Conservation (phyloP, 2,113 vertebrate species). For the Oryzias curvinotus region DNA sequence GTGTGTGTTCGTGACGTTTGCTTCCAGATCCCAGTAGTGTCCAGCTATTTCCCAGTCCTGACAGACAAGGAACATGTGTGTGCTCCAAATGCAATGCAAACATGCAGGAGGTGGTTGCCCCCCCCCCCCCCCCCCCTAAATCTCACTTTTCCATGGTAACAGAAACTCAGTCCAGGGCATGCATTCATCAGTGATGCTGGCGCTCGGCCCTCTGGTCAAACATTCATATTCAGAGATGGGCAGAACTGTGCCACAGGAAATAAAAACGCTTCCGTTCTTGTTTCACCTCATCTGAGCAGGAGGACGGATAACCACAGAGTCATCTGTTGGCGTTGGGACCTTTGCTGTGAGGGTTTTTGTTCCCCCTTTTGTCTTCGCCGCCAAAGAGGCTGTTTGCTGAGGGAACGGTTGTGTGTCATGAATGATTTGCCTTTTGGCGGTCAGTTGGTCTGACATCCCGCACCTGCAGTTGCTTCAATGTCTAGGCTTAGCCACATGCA, state of each 20-base stretch:
- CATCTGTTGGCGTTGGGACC: neutral
- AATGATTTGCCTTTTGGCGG: constrained; percentile 62
- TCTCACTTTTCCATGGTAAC: constrained; percentile 74
- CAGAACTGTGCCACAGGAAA: constrained; percentile 27
- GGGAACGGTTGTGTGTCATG: constrained; percentile 56
- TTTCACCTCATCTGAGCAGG: neutral
- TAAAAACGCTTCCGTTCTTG: neutral
- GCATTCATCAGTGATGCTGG: constrained; percentile 54
- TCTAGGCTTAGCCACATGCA: neutral
- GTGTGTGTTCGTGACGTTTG: too few relatives aligned
- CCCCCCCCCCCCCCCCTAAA: too few relatives aligned
- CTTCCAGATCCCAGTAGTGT: too few relatives aligned
- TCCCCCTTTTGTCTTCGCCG: constrained; percentile 44
- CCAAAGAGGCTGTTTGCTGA: constrained; percentile 55
- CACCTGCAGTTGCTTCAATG: constrained; percentile 16
- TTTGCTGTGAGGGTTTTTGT: constrained; percentile 34
- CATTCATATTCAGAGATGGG: constrained; percentile 35
- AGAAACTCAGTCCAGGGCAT: constrained; percentile 56
- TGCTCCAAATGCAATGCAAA: too few relatives aligned
- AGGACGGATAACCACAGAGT: neutral
- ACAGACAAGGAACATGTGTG: too few relatives aligned
- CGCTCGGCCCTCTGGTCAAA: constrained; percentile 57
- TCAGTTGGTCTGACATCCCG: constrained; percentile 44
- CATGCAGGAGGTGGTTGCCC: too few relatives aligned
- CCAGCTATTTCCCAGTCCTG: too few relatives aligned